Conservation (phyloP, 2,113 vertebrate species). For the Chrysemys picta region DNA sequence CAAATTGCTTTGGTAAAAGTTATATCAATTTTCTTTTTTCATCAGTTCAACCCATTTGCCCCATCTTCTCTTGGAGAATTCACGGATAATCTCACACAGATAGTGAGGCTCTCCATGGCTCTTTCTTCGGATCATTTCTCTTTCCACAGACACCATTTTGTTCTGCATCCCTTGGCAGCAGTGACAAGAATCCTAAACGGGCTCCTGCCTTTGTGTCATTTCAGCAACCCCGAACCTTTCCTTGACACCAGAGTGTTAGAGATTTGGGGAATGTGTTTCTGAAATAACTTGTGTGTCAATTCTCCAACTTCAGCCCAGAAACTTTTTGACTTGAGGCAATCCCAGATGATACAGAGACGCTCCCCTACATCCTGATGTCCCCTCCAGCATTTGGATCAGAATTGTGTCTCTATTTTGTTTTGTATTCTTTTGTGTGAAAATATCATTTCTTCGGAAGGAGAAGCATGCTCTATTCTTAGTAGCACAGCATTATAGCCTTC, state of each 20-base stretch:
- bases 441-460: not conserved
- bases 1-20: not conserved
- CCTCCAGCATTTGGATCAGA: not conserved
- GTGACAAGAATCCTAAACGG: not conserved
- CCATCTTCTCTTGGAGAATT: not conserved
- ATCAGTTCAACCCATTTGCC: not conserved
- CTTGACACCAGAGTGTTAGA: not conserved
- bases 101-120: not conserved
- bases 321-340: not conserved
- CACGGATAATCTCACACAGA: not conserved
- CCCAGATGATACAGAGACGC: not conserved
- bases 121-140: not conserved
- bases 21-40: not conserved
- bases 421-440: not conserved
- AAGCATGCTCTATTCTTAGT: not conserved
- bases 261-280: not conserved
- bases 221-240: not conserved
- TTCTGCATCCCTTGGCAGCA: not conserved
- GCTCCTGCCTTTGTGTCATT: not conserved
- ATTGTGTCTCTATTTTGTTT: not conserved
- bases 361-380: not conserved
- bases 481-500: not conserved
- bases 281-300: not conserved
- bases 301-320: not conserved
- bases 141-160: not conserved